phyloP scores from a whole-genome alignment of 2,113 vertebrate genomes.

The Podarcis muralis region DNA sequence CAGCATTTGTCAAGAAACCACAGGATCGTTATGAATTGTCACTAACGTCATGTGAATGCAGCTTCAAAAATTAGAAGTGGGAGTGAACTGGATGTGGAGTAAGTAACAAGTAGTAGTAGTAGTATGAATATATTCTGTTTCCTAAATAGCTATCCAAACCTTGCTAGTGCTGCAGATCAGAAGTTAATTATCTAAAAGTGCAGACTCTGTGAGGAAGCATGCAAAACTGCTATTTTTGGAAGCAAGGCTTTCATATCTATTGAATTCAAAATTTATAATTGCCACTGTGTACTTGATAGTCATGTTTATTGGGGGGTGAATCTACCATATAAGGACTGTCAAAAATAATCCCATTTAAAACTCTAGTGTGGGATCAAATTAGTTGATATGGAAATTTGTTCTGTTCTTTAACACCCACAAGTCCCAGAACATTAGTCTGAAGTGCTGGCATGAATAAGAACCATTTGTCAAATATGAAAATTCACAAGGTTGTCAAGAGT shows the following conservation, averaged over 20 bases:
- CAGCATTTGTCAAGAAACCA: too few species aligned
- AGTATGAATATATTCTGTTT: not conserved
- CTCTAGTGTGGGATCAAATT: conserved; percentile 74
- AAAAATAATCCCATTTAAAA: conserved; percentile 71
- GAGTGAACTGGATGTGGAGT: too few species aligned
- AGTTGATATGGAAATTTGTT: conserved; percentile 77
- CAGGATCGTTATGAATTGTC: too few species aligned
- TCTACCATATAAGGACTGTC: conserved; percentile 63
- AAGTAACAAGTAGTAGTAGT: too few species aligned
- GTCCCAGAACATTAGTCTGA: conserved; percentile 67
- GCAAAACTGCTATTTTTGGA: not conserved
- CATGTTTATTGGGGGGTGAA: conserved; percentile 42
- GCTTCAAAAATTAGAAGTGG: too few species aligned
- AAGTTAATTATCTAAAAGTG: not conserved
- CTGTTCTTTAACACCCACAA: conserved; percentile 74
- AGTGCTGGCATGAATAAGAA: conserved; percentile 71
- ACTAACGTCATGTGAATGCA: too few species aligned
- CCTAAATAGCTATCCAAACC: not conserved
- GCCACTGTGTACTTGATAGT: conserved; percentile 39
- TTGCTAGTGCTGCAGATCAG: not conserved
- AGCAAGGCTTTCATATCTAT: not conserved
- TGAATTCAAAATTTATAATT: conserved; percentile 1
- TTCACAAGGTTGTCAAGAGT: conserved; percentile 62
- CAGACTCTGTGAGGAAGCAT: not conserved
- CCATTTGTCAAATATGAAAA: conserved; percentile 71